Evolutionary conservation across 2,113 vertebrate species (phyloP).

Genomic region (Rhinoptilus africanus): DNA sequence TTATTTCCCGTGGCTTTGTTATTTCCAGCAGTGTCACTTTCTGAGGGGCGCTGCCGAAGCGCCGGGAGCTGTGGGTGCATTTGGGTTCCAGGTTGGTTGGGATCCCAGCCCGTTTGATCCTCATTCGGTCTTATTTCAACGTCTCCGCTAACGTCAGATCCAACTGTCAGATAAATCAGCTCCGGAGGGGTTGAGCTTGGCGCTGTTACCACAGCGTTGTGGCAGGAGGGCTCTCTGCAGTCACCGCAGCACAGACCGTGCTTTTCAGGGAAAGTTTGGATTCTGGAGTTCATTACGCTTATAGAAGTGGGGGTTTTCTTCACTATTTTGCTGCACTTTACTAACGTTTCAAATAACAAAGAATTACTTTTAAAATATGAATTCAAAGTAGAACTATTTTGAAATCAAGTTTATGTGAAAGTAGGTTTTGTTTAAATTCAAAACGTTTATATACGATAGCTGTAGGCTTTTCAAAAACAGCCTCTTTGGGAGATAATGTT

Average conservation of each 20-base stretch:
- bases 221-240: not conserved
- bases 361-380: not conserved
- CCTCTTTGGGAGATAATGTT: not conserved
- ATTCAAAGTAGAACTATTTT: not conserved
- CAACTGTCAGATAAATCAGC: too few relatives aligned
- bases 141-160: accelerated
- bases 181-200: not conserved
- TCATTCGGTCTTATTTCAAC: not conserved
- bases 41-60: too few relatives aligned
- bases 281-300: not conserved
- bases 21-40: not conserved
- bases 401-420: too few relatives aligned
- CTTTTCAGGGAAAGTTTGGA: not conserved
- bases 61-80: not conserved
- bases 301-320: not conserved
- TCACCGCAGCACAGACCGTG: accelerated
- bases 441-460: accelerated
- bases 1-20: not conserved
- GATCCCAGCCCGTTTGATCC: accelerated
- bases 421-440: not conserved
- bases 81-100: not conserved
- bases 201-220: not conserved
- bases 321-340: not conserved
- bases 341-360: not conserved
- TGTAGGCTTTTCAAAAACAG: too few relatives aligned